Base-by-base conservation (phyloP, 2,888 invertebrate species). In the Seira musarum region DNA sequence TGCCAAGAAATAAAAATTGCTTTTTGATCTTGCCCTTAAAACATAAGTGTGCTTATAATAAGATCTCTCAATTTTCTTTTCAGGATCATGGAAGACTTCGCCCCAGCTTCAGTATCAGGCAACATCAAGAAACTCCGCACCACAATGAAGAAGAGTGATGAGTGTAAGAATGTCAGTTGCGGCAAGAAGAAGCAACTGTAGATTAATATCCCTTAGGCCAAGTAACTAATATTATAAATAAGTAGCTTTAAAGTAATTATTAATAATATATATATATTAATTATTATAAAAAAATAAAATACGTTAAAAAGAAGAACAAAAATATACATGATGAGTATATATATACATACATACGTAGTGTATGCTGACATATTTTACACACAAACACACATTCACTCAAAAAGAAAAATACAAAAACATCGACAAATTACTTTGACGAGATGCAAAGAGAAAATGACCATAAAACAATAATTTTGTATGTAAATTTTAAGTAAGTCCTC, bases 41-140 rank as follows among this genome's bases (percentile, higher is more conserved):
- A 22, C 21, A 67, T 30, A 30, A n/a, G n/a, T n/a, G n/a, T n/a
- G 3, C 30, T 30, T 5, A 30, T 30, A 8, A 30, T 30, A 30
- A 5, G 30, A 30, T 30, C 8, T 30, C 8, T 5, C 8, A 17
- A 8, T 15, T 66, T 49, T 68, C 21, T 13, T 64, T 75, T 25
- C 80, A 87, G 87, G 68, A 81, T 87, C 22, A 85, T 87, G 84
- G 87, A 87, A 82, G 87, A 87, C 70, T 85, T 85, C 70, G 87
- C 87, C 73, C 87, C 87, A 30, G 79, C 67, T 82, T 83, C 85
- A 63, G 86, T 87, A 61, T 84, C 87, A 79, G 84, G 84, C 19
- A 85, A 81, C 53, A 86, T 87, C 78, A 86, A 87, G 84, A 87
- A 87, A 76, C 80, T 87, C 80, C 78, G 87, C 70, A 85, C 85